Percentiles rank a stretch among this genome's conserved stretches.
phyloP scores from a whole-genome alignment of 2,113 vertebrate species.

The Mirza zaza region DNA sequence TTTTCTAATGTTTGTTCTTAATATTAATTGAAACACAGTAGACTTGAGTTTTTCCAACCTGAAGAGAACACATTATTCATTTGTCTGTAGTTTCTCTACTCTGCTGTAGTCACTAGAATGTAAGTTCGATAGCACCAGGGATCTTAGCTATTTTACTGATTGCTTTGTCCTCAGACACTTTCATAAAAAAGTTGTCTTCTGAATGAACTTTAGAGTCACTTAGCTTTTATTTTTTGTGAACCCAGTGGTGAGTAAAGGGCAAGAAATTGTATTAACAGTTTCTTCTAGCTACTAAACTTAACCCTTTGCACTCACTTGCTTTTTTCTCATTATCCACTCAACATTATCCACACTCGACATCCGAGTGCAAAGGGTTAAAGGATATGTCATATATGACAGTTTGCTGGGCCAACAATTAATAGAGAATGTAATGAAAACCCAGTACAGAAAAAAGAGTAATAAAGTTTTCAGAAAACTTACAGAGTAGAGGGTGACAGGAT shows the following conservation, averaged over 20 bases:
- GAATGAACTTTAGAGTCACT: not conserved
- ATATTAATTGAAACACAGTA: not conserved
- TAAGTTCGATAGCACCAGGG: not conserved
- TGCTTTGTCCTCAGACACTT: not conserved
- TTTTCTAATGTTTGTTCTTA: conserved; percentile 48
- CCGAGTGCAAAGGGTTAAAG: not conserved
- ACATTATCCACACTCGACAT: too few relatives aligned
- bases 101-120: not conserved
- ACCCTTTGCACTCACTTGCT: too few relatives aligned
- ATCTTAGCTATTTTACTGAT: not conserved
- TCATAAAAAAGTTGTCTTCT: not conserved
- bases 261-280: not conserved
- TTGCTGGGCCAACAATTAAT: not conserved
- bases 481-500: not conserved
- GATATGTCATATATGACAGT: not conserved
- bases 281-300: not conserved
- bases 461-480: not conserved
- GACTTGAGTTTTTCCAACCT: not conserved
- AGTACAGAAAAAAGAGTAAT: not conserved
- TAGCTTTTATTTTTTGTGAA: conserved; percentile 15
- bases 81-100: not conserved
- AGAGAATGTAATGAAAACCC: conserved; percentile 38
- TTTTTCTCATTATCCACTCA: too few relatives aligned
- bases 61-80: not conserved
- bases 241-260: not conserved